Evolutionary conservation across 2,888 invertebrate genomes (phyloP).

Genomic region (Beris chalybata): DNA sequence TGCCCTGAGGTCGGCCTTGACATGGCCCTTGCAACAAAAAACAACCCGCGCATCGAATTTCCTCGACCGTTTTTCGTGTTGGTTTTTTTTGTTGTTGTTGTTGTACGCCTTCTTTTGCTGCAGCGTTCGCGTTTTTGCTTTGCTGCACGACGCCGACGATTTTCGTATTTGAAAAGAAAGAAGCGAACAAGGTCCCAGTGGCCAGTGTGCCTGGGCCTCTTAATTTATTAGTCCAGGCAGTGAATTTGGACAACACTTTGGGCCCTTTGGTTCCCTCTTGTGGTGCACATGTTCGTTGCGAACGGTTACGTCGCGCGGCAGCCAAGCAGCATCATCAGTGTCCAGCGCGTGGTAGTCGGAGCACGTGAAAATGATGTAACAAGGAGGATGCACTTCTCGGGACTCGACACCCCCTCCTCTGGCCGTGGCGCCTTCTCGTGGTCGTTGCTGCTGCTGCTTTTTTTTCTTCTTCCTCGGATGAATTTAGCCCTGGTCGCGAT

Average conservation of each 20-base stretch:
- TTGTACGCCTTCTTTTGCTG: background rate
- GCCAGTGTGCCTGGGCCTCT: background rate
- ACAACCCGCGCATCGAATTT: constrained; percentile 22
- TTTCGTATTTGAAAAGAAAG: background rate
- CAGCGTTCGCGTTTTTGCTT: background rate
- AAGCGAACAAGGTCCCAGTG: background rate
- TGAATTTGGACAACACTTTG: constrained; percentile 31
- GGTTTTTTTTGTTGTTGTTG: constrained; percentile 1
- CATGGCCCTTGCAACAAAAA: constrained; percentile 16
- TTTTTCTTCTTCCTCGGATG: background rate
- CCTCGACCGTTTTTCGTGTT: constrained; percentile 12
- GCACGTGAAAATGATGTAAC: constrained; percentile 27
- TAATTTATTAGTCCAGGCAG: constrained; percentile 29
- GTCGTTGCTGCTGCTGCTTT: background rate
- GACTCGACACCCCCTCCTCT: too few species aligned
- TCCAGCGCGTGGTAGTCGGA: background rate
- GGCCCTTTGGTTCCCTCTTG: background rate
- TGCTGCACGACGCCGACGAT: background rate
- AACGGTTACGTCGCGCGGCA: background rate
- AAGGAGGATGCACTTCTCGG: constrained; percentile 11
- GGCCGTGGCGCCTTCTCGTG: background rate
- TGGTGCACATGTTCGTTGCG: background rate
- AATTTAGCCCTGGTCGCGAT: background rate
- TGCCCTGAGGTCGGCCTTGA: constrained; percentile 30
- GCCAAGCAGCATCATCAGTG: background rate